Conservation (phyloP, 2,797 vertebrate genomes). For the Pangasius krempfi region DNA sequence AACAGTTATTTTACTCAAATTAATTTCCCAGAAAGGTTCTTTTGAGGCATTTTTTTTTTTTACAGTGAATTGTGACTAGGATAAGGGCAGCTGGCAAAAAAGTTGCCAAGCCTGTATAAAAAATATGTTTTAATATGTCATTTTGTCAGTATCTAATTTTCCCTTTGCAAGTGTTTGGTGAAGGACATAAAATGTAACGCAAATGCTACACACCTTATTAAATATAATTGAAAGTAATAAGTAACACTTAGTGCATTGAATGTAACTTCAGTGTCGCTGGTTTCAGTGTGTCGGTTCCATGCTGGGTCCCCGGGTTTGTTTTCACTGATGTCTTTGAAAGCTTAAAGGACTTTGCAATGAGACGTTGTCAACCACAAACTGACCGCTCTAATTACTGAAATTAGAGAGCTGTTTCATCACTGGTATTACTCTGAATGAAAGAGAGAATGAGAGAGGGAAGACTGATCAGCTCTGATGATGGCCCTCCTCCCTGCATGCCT, state of each 20-base stretch:
- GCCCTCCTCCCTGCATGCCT: conserved; percentile 61
- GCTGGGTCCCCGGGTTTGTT: conserved; percentile 32
- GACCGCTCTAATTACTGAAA: conserved; percentile 81
- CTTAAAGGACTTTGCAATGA: conserved; percentile 61
- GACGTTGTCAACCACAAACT: conserved; percentile 74
- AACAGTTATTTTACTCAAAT: neutral
- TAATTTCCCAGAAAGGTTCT: neutral
- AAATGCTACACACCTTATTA: neutral
- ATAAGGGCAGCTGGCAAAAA: neutral
- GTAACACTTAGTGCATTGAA: neutral
- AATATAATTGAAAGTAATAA: neutral
- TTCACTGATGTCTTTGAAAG: conserved; percentile 33
- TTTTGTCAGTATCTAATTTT: neutral
- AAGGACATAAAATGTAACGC: neutral
- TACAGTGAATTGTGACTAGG: neutral
- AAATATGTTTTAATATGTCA: neutral
- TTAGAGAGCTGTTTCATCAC: conserved; percentile 80
- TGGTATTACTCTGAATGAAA: conserved; percentile 74
- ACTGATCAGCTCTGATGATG: conserved; percentile 73
- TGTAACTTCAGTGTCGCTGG: neutral
- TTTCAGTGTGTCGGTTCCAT: neutral
- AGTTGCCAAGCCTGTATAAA: neutral
- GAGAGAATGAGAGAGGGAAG: conserved; percentile 75
- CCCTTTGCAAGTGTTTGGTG: neutral
- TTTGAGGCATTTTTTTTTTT: neutral